phyloP scores from a whole-genome alignment of 2,113 vertebrate species.

The Aspidoscelis tigris region DNA sequence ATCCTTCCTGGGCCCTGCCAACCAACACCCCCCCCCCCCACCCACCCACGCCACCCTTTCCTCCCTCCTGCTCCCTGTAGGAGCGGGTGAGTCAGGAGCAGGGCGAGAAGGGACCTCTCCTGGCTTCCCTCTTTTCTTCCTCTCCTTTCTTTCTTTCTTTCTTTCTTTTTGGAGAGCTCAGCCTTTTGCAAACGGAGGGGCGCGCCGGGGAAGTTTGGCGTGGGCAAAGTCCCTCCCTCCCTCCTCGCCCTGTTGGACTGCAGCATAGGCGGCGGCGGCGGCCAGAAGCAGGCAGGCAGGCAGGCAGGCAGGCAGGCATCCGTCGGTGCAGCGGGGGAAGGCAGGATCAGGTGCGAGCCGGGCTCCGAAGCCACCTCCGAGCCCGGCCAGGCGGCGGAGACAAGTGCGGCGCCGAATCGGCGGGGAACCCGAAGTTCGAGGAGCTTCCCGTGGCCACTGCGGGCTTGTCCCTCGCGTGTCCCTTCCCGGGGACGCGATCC shows the following conservation, averaged over 20 bases:
- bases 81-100: constrained; percentile 20
- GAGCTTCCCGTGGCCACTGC: too few relatives aligned
- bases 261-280: background rate
- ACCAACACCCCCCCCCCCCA: too few relatives aligned
- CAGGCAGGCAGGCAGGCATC: background rate
- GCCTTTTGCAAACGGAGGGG: background rate
- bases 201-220: background rate
- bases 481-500: background rate
- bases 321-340: background rate
- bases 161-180: background rate
- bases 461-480: too few relatives aligned
- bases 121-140: background rate
- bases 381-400: too few relatives aligned
- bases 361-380: too few relatives aligned
- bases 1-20: background rate
- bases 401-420: background rate
- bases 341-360: background rate
- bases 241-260: too few relatives aligned
- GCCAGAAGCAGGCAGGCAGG: background rate
- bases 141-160: background rate
- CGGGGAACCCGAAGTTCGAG: too few relatives aligned
- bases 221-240: background rate
- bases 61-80: background rate
- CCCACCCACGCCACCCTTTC: background rate
- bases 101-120: background rate